phyloP scores from a whole-genome alignment of 2,888 invertebrate genomes.

The Euplagia quadripunctaria region DNA sequence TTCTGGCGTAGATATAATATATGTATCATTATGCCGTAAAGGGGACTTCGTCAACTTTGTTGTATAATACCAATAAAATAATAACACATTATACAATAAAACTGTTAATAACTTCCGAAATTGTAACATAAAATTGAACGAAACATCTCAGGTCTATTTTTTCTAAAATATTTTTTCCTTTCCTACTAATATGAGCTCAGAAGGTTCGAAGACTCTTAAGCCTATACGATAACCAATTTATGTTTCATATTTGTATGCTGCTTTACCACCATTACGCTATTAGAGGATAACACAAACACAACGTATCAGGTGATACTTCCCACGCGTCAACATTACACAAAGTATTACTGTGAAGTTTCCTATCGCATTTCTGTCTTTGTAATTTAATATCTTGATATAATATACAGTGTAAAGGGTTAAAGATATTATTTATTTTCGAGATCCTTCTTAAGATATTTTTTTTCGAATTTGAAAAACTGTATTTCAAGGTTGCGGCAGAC shows the following conservation, averaged over 20 bases:
- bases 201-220: not conserved
- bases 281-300: not conserved
- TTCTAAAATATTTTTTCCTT: too few relatives aligned
- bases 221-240: not conserved
- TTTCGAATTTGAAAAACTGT: not conserved
- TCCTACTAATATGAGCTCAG: too few relatives aligned
- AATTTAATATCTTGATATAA: not conserved
- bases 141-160: too few relatives aligned
- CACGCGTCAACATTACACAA: slow-evolving; percentile 1
- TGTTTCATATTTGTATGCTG: not conserved
- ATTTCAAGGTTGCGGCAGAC: not conserved
- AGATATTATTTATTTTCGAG: not conserved
- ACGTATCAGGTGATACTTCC: slow-evolving; percentile 17
- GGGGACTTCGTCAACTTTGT: too few relatives aligned
- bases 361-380: not conserved
- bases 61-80: too few relatives aligned
- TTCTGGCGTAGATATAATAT: too few relatives aligned
- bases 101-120: too few relatives aligned
- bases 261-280: slow-evolving; percentile 4
- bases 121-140: too few relatives aligned
- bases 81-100: too few relatives aligned
- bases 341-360: not conserved
- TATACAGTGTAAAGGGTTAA: not conserved
- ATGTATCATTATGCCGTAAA: too few relatives aligned
- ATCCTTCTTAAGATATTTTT: not conserved